Percentiles rank a stretch among this genome's conserved stretches.
phyloP scores from a whole-genome alignment of 2,113 vertebrate species.

The Hemibagrus wyckioides region DNA sequence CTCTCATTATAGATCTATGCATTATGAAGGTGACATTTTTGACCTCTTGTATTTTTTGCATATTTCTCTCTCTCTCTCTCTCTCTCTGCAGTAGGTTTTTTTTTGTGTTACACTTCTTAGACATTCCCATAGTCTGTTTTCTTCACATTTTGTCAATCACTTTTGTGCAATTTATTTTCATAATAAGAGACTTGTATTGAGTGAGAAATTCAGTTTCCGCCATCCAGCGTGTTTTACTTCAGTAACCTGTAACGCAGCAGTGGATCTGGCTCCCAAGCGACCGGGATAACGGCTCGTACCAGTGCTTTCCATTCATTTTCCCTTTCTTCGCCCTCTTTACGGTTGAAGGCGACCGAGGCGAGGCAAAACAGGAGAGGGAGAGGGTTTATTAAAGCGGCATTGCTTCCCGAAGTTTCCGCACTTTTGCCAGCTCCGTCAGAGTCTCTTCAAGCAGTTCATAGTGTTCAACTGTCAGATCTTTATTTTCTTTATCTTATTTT shows the following conservation, averaged over 20 bases:
- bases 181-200: constrained; percentile 33
- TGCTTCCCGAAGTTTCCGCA: constrained; percentile 26
- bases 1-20: constrained; percentile 70
- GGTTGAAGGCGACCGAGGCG: neutral
- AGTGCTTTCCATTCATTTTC: neutral
- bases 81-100: constrained; percentile 34
- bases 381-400: constrained; percentile 13
- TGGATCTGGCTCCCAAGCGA: neutral
- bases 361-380: neutral
- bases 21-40: constrained; percentile 66
- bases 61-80: constrained; percentile 39
- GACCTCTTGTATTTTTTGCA: constrained; percentile 62
- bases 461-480: constrained; percentile 22
- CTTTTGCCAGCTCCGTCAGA: constrained; percentile 1
- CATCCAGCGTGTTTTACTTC: neutral
- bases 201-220: constrained; percentile 21
- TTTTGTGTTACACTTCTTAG: constrained; percentile 21
- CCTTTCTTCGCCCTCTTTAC: neutral
- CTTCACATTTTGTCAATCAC: neutral
- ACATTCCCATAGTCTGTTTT: neutral
- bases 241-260: neutral
- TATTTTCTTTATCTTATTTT: constrained; percentile 47
- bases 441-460: constrained; percentile 21
- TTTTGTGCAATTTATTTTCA: constrained; percentile 43
- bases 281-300: neutral